Percentiles rank a stretch among this genome's conserved stretches.
These are phyloP conservation scores for Scotopteryx bipunctaria DNA, from an alignment of 2,888 invertebrate species.

Conservation along the genomic window DNA sequence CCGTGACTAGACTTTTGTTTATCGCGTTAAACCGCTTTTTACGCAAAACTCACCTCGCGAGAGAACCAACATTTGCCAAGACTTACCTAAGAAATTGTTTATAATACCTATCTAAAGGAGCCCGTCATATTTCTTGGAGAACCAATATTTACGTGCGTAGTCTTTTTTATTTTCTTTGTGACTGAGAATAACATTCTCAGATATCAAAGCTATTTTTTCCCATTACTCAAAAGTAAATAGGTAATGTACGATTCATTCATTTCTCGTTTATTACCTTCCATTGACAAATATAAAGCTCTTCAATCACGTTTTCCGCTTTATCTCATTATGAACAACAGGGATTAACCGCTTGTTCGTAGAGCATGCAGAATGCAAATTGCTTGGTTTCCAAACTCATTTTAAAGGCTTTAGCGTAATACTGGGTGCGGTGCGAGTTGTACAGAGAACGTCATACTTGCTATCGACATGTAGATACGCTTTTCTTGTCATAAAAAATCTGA, in stretches of 20 bases:
- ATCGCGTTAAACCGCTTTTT: constrained; percentile 39
- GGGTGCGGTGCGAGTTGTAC: background rate
- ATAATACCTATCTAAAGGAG: background rate
- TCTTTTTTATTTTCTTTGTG: background rate
- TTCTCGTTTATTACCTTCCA: constrained; percentile 6
- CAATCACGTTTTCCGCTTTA: constrained; percentile 13
- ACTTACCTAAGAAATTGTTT: constrained; percentile 11
- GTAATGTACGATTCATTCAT: constrained; percentile 2
- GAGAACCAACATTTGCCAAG: constrained; percentile 25
- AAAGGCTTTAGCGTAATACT: constrained; percentile 18
- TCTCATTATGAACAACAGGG: constrained; percentile 18
- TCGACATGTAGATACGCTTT: no score
- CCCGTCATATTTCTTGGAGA: no score
- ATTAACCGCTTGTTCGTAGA: constrained; percentile 17
- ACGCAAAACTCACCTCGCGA: constrained; percentile 30
- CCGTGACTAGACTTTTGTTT: constrained; percentile 50
- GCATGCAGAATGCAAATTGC: constrained; percentile 23
- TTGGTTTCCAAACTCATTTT: constrained; percentile 25
- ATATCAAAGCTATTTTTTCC: background rate
- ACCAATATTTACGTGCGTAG: no score
- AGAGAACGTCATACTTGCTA: background rate
- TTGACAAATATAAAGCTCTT: constrained; percentile 16
- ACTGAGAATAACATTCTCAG: background rate
- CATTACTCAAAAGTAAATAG: background rate
- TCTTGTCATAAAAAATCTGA: no score